phyloP scores from a whole-genome alignment of 2,113 vertebrate genomes.

The Leptobrachium leishanense region DNA sequence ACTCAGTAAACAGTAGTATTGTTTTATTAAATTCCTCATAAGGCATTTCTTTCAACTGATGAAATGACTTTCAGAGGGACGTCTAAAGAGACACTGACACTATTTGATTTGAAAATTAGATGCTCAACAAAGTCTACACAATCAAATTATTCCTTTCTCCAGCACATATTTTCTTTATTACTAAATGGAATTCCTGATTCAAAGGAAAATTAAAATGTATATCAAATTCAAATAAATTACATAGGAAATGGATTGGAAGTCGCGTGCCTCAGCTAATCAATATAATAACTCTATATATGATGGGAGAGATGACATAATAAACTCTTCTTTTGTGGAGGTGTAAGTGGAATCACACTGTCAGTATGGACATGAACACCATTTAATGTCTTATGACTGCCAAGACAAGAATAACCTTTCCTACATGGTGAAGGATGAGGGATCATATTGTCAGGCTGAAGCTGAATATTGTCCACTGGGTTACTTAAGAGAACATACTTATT shows the following conservation, averaged over 20 bases:
- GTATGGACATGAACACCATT: no score
- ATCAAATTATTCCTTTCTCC: background rate
- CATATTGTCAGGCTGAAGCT: background rate
- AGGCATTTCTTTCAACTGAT: background rate
- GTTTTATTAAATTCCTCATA: constrained; percentile 33
- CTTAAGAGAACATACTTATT: background rate
- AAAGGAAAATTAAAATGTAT: background rate
- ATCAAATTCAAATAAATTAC: background rate
- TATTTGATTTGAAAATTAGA: background rate
- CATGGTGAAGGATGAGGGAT: background rate
- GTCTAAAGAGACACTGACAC: background rate
- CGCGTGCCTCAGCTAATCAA: background rate
- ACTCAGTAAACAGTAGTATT: background rate
- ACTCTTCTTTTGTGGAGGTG: no score
- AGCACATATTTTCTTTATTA: no score
- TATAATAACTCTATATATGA: background rate
- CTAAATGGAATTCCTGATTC: no score
- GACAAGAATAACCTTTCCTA: constrained; percentile 1
- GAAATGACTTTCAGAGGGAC: background rate
- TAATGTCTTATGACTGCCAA: background rate
- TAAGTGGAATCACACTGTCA: no score
- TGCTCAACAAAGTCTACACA: background rate
- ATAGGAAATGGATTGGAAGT: background rate
- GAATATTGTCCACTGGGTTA: background rate
- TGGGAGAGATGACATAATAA: no score